Conservation (phyloP, 2,797 vertebrate species). For the Epinephelus malabaricus region DNA sequence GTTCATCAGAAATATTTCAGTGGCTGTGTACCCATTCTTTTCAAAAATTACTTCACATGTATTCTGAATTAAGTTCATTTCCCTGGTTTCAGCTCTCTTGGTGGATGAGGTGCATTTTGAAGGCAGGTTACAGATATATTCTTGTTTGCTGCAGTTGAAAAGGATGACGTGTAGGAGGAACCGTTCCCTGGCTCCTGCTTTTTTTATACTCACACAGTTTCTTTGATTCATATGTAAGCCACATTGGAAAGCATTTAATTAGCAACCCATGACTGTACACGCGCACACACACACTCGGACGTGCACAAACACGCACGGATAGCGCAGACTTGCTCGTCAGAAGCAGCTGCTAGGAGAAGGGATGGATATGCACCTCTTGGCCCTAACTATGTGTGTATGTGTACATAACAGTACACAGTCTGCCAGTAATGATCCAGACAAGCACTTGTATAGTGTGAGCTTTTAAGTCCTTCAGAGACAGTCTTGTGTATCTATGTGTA, state of each 20-base stretch:
- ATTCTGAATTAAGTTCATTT: not conserved
- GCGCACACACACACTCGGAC: not conserved
- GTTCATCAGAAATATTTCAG: constrained; percentile 19
- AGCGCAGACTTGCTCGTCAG: constrained; percentile 13
- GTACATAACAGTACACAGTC: constrained; percentile 27
- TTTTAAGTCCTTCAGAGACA: constrained; percentile 47
- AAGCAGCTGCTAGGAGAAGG: constrained; percentile 23
- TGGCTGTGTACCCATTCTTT: not conserved
- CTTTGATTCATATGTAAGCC: constrained; percentile 42
- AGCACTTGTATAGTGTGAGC: constrained; percentile 52
- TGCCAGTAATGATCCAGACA: constrained; percentile 62
- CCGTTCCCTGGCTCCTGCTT: constrained; percentile 22
- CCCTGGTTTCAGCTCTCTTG: constrained; percentile 1
- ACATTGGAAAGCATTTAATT: constrained; percentile 51
- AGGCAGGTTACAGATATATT: constrained; percentile 3
- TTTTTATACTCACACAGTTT: constrained; percentile 24
- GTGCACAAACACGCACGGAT: not conserved
- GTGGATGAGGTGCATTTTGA: constrained; percentile 3
- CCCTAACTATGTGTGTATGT: constrained; percentile 29
- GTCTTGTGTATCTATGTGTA: constrained; percentile 23
- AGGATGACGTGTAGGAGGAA: constrained; percentile 38
- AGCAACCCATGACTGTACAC: constrained; percentile 16
- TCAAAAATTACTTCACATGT: not conserved
- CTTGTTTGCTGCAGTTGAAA: constrained; percentile 22
- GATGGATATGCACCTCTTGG: constrained; percentile 37